These are phyloP conservation scores for Halcyon leucocephala DNA, from an alignment of 2,797 vertebrate species.

Conservation along the genomic window DNA sequence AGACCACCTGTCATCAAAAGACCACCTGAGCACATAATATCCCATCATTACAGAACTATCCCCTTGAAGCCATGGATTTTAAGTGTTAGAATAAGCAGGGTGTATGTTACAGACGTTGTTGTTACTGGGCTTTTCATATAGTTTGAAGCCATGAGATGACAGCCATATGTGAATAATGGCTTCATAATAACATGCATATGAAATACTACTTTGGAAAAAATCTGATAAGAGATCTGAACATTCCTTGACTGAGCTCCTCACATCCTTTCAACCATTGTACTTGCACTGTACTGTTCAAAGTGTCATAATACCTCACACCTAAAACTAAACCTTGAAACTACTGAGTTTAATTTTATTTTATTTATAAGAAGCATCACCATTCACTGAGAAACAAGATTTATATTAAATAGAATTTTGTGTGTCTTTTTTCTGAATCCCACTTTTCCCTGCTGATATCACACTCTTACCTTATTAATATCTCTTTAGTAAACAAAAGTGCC, in stretches of 20 bases:
- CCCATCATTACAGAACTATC: neutral
- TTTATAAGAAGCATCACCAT: neutral
- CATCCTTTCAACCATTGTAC: neutral
- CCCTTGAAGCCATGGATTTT: neutral
- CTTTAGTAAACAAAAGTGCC: neutral
- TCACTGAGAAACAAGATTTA: neutral
- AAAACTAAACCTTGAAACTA: neutral
- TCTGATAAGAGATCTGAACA: neutral
- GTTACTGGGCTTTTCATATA: neutral
- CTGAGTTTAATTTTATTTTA: neutral
- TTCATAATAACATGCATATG: neutral
- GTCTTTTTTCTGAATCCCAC: neutral
- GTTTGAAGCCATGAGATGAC: neutral
- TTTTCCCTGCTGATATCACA: neutral
- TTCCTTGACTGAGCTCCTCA: neutral
- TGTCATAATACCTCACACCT: neutral
- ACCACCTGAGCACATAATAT: constrained; percentile 34
- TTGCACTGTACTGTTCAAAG: neutral
- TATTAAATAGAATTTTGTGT: neutral
- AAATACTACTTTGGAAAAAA: neutral
- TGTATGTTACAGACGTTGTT: neutral
- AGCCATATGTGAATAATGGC: constrained; percentile 17
- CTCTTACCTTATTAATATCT: neutral
- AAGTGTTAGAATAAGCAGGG: neutral
- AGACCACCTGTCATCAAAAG: constrained; percentile 58